Conservation (phyloP, 2,797 vertebrate genomes). For the Pipistrellus kuhlii region DNA sequence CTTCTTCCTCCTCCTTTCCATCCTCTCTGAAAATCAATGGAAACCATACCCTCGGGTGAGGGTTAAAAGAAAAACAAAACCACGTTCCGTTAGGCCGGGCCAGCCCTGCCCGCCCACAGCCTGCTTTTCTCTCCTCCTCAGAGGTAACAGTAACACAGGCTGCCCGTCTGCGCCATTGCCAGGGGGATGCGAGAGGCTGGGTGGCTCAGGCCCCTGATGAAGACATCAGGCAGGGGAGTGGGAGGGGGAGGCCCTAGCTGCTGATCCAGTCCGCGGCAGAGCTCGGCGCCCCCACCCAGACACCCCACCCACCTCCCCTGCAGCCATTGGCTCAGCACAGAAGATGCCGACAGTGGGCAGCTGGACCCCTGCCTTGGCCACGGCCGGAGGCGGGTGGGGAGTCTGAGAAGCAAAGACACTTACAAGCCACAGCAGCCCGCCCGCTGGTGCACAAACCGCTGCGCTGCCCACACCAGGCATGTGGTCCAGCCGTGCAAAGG, state of each 20-base stretch:
- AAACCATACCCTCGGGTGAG: too few relatives aligned
- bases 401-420: not conserved
- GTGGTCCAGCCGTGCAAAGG: accelerated
- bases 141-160: accelerated
- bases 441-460: accelerated
- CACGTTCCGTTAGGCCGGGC: not conserved
- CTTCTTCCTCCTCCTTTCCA: too few relatives aligned
- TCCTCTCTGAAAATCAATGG: too few relatives aligned
- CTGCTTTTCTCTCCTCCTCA: not conserved
- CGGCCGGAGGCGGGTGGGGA: not conserved
- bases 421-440: not conserved
- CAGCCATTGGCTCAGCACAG: accelerated
- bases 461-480: accelerated
- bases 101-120: accelerated
- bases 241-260: accelerated
- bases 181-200: not conserved
- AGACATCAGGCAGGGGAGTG: not conserved
- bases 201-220: not conserved
- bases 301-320: too few relatives aligned
- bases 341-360: not conserved
- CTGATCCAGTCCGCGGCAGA: too few relatives aligned
- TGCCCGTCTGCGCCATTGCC: not conserved
- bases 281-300: too few relatives aligned
- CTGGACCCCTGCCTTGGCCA: not conserved
- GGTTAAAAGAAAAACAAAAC: too few relatives aligned